Evolutionary conservation across 1,140 invertebrate species (phyloP), one percentile per base, ranked within the genome.

Genomic region (Andricus grossulariae): DNA sequence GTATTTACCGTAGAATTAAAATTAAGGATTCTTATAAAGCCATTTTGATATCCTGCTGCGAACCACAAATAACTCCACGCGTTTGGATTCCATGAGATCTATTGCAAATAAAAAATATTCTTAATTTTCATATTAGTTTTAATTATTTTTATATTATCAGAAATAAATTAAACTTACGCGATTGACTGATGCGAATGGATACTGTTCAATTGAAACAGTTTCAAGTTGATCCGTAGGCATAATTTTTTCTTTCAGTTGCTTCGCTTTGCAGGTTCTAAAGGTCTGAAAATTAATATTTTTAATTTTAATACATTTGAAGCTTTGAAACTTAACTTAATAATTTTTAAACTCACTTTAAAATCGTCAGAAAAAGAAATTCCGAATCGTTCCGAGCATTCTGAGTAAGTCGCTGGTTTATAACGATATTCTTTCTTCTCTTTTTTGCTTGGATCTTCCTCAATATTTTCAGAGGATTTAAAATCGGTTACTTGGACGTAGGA

Each of bases 51-150:
- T 6, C 91, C 91, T 5, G 81, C 82, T 10, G 86, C 87, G 15
- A 92, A 75, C 89, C 89, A 92, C 8, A 90, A 76, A 75, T 91
- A 91, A 83, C 91, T 91, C 84, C 87, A 90, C 3, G 82, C 51
- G 81, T 92, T 93, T 32, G 91, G 89, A 84, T 92, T 92, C 90
- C 91, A 92, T 5, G 87, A 79, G 13, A 92, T 77, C 91, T 92
- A 39, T 19, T 66, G 76, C 55, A n/a, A 73, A 66, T 18, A 19
- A 72, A 50, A 72, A 60, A 55, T 57, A 25, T 11, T 50, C 57
- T 13, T 15, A 21, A 49, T 50, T 12, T 45, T 25, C 12, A 45
- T 19, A 70, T 49, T 50, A 32, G 73, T 60, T 76, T 78, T 57
- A 49, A 50, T 50, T 25, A 52, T 50, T 15, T 73, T 18, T 25